phyloP scores from a whole-genome alignment of 2,113 vertebrate genomes.

The Rhinopomastus cyanomelas region DNA sequence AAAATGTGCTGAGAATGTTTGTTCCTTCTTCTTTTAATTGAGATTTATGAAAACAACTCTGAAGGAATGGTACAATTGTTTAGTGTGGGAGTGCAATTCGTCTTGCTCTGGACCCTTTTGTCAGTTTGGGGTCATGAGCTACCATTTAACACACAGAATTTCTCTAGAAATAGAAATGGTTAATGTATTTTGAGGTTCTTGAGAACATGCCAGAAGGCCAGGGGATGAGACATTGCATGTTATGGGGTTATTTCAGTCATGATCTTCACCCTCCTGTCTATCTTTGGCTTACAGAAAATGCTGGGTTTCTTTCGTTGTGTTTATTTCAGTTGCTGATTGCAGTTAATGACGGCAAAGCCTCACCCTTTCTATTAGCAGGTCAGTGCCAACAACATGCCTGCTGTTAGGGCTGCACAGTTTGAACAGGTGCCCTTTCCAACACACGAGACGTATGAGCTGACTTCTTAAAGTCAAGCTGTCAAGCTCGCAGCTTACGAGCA shows the following conservation, averaged over 20 bases:
- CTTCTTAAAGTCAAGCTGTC: conserved; percentile 54
- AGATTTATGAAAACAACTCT: not conserved
- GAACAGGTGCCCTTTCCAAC: conserved; percentile 59
- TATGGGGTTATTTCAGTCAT: not conserved
- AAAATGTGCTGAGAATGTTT: not conserved
- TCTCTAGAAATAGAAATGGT: not conserved
- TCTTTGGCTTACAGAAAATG: not conserved
- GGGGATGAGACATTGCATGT: not conserved
- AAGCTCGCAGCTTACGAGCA: not conserved
- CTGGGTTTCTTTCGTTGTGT: not conserved
- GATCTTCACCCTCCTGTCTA: not conserved
- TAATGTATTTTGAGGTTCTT: not conserved
- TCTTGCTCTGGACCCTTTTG: not conserved
- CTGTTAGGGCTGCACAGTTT: conserved; percentile 37
- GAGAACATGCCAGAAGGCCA: not conserved
- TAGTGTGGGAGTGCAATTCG: not conserved
- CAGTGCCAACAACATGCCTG: conserved; percentile 46
- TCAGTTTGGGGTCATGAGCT: not conserved
- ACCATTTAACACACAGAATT: not conserved
- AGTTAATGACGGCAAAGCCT: conserved; percentile 5
- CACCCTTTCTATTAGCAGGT: conserved; percentile 50
- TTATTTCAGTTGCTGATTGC: conserved; percentile 40
- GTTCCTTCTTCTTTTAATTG: not conserved
- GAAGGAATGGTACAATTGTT: not conserved
- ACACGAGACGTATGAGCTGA: conserved; percentile 17